phyloP scores from a whole-genome alignment of 2,888 invertebrate genomes.

The Anorthoa munda region DNA sequence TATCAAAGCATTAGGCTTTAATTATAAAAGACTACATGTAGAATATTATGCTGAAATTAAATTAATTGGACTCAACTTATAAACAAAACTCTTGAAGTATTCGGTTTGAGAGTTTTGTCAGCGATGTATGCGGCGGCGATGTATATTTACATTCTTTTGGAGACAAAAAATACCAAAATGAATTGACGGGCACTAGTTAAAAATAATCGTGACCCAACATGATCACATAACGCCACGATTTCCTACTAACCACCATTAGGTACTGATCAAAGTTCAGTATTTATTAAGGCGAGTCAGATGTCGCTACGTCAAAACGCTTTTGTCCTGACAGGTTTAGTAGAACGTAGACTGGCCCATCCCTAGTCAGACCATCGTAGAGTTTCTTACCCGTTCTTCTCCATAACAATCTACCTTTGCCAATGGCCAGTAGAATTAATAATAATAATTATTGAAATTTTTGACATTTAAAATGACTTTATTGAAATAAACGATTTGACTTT shows the following conservation, averaged over 20 bases:
- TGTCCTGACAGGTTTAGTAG: constrained; percentile 10
- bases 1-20: constrained; percentile 16
- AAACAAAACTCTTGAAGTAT: background rate
- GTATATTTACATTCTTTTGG: background rate
- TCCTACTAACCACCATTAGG: background rate
- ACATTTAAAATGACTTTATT: no score
- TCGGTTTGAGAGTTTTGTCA: background rate
- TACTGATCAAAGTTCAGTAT: constrained; percentile 8
- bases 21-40: constrained; percentile 9
- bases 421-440: no score
- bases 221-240: background rate
- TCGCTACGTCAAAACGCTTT: constrained; percentile 26
- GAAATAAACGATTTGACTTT: no score
- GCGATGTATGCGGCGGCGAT: background rate
- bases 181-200: background rate
- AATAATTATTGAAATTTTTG: no score
- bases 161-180: background rate
- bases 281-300: constrained; percentile 32
- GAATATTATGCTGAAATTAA: constrained; percentile 18
- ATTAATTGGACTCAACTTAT: constrained; percentile 6
- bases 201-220: background rate
- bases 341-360: constrained; percentile 22
- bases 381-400: no score
- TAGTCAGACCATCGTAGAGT: background rate
- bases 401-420: no score